phyloP scores from a whole-genome alignment of 2,113 vertebrate species.

The Pantherophis guttatus region DNA sequence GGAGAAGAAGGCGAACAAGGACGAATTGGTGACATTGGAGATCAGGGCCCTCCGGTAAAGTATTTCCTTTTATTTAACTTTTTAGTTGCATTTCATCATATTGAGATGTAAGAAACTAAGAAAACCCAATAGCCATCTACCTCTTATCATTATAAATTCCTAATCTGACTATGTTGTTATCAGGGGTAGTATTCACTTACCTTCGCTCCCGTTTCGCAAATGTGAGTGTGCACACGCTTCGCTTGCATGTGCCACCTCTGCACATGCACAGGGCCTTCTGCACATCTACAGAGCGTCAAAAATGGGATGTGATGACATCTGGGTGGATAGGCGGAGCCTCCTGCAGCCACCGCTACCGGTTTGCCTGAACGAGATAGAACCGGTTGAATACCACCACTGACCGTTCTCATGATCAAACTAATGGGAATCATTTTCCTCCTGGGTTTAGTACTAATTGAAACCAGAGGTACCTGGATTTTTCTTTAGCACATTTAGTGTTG shows the following conservation, averaged over 20 bases:
- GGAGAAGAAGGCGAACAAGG: constrained; percentile 95
- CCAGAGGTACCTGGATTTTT: background rate
- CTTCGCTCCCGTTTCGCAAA: no score
- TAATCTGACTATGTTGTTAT: background rate
- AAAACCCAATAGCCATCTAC: background rate
- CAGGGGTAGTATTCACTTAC: no score
- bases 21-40: constrained; percentile 81
- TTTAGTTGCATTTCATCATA: background rate
- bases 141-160: background rate
- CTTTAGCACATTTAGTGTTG: background rate
- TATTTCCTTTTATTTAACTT: constrained; percentile 49
- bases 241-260: no score
- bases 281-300: no score
- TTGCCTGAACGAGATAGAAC: no score
- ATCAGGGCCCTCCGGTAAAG: constrained; percentile 88
- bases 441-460: background rate
- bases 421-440: background rate
- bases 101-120: background rate
- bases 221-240: no score
- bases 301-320: no score
- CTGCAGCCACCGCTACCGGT: no score
- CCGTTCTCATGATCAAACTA: background rate
- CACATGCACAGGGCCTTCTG: no score
- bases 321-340: no score
- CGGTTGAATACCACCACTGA: no score